Base-by-base conservation (phyloP, 2,888 invertebrate species). In the Agrotis segetum region DNA sequence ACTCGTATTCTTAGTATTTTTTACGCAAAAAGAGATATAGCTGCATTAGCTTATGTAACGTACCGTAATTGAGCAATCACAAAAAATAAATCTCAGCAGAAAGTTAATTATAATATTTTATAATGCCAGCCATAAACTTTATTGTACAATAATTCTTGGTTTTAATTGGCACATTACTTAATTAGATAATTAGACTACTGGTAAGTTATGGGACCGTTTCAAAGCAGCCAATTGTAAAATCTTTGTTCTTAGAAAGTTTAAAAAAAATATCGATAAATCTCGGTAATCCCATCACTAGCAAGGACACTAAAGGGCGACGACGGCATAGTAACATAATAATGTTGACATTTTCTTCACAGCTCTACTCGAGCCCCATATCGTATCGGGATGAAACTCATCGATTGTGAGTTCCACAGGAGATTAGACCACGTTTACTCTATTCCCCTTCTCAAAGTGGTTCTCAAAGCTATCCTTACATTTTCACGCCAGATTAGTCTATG, bases 331-430 rank as follows among this genome's bases (percentile, higher is more conserved):
- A 89, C 91, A 90, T 89, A 90, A 89, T 90, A 91, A 92, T 92
- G 91, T 93, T 92, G 92, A 92, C 92, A 92, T 92, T 92, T 91
- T 90, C 90, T 89, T 90, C 91, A 84, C 88, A 87, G 86, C 83
- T 85, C 85, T 67, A 85, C 76, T 71, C 59, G 59, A 70, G 71
- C 69, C 67, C 77, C 69, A 73, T 77, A 81, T 86, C 83, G 79
- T 87, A 85, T 89, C 81, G 87, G 74, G 78, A 82, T 83, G 77
- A 88, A 87, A 88, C 88, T 85, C 92, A 94, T 95, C 94, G 93
- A 93, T 94, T 92, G 90, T 87, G 86, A 91, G 84, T 92, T 91
- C 92, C 89, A 89, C 85, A 89, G 88, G 83, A 94, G 93, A 95
- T 95, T 94, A 93, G 87, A 88, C 88, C 85, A 87, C 89, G 91